Conservation (phyloP, 2,888 invertebrate species). For the Acronicta psi region DNA sequence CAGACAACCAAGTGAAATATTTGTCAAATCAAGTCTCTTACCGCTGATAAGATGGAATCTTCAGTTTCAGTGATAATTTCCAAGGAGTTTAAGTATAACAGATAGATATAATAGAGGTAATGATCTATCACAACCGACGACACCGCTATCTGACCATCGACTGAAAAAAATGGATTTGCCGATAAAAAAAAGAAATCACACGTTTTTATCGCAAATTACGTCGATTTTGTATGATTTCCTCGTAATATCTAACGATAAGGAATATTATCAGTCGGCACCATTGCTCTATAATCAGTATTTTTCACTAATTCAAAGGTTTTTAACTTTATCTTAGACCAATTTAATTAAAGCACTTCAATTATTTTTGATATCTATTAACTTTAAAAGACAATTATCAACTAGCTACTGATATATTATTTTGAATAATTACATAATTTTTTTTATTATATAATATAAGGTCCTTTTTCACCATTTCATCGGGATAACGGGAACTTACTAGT, state of each 20-base stretch:
- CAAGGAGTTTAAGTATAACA: constrained; percentile 30
- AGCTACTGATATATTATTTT: background rate
- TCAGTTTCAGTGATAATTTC: constrained; percentile 41
- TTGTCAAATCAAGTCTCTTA: constrained; percentile 45
- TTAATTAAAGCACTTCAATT: constrained; percentile 34
- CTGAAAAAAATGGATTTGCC: constrained; percentile 82
- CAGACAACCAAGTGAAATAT: constrained; percentile 16
- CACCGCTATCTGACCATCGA: constrained; percentile 82
- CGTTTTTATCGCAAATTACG: constrained; percentile 84
- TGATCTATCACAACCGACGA: constrained; percentile 76
- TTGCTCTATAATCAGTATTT: constrained; percentile 61
- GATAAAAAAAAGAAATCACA: constrained; percentile 81
- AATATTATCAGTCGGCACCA: constrained; percentile 66
- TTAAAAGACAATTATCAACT: constrained; percentile 2
- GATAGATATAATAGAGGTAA: constrained; percentile 35
- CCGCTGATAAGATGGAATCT: constrained; percentile 59
- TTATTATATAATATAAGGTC: too few species aligned
- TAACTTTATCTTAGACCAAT: constrained; percentile 55
- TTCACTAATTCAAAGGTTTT: constrained; percentile 59
- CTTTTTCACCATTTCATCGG: too few species aligned
- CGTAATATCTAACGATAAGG: constrained; percentile 76
- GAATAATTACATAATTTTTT: too few species aligned
- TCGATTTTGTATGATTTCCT: constrained; percentile 78
- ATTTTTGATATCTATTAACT: constrained; percentile 18
- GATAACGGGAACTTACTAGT: too few species aligned